Conservation (phyloP, 2,797 vertebrate genomes). For the Parambassis ranga region DNA sequence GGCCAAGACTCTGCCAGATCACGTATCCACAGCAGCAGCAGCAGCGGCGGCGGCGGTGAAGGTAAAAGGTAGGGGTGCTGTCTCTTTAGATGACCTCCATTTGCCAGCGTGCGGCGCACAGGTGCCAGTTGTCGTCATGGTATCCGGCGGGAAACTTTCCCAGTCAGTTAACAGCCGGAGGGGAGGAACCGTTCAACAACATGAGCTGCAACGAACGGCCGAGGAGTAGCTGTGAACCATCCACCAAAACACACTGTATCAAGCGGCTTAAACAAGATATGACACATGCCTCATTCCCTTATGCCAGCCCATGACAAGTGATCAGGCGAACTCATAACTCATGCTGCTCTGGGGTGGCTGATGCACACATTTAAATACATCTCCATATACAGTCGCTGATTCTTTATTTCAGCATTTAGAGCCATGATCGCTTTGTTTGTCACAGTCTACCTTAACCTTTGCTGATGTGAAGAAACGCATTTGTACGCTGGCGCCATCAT, state of each 20-base stretch:
- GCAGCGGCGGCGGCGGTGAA: background rate
- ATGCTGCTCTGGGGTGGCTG: conserved; percentile 11
- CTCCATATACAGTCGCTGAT: conserved; percentile 28
- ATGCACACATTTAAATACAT: conserved; percentile 47
- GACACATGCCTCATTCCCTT: conserved; percentile 69
- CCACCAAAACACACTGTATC: conserved; percentile 42
- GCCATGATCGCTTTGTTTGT: background rate
- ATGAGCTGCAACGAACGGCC: conserved; percentile 33
- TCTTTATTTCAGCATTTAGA: conserved; percentile 43
- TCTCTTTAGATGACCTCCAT: conserved; percentile 63
- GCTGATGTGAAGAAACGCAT: background rate
- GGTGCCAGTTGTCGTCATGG: conserved; percentile 46
- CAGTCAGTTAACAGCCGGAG: conserved; percentile 59
- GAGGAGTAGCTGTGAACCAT: conserved; percentile 51
- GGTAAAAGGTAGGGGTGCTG: conserved; percentile 32
- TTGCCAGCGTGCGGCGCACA: conserved; percentile 11
- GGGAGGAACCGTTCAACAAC: conserved; percentile 50
- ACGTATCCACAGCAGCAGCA: conserved; percentile 36
- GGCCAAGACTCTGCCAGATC: conserved; percentile 13
- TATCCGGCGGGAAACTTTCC: conserved; percentile 36
- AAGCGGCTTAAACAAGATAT: conserved; percentile 61
- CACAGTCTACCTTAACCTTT: background rate
- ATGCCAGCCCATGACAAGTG: conserved; percentile 55
- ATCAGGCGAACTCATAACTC: conserved; percentile 62
- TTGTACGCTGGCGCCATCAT: conserved; percentile 12